Evolutionary conservation across 1,140 invertebrate species (phyloP), one percentile per base, ranked within the genome.

Genomic region (Drosophila subpulchrella): DNA sequence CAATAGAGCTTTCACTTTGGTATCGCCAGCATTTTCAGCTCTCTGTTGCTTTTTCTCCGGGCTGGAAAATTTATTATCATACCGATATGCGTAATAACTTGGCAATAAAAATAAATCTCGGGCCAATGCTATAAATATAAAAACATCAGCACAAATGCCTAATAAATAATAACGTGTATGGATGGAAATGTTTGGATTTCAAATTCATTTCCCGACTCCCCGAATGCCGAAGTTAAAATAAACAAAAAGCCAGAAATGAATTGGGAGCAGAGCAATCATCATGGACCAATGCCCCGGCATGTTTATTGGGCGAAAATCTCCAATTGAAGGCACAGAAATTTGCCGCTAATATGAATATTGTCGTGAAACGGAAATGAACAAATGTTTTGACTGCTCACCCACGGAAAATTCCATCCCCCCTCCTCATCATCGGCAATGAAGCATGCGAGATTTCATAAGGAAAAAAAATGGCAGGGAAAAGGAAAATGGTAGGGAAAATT

Each of bases 1-100:
- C 48, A 66, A 51, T 66, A 66, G 55, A 73, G 68, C 48, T 75
- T 75, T 75, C 73, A 66, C 72, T 75, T 56, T 50, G 62, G 71
- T 57, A 54, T 74, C 41, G 59, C 36, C 41, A 74, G 71, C 71
- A 75, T 55, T 58, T 81, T 59, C 57, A 60, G 78, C n/a, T 32
- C 48, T 60, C 38, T 60, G 60, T 60, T 81, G 74, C 79, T 68
- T 83, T 78, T 57, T 36, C 59, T 75, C 55, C 55, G 51, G 59
- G 44, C 62, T 62, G 75, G 70, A 68, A 83, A 82, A 90, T 90
- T 90, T 90, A 90, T 90, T 86, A 90, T 80, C 85, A 90, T 90
- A 90, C 89, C 81, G 85, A 90, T 90, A 85, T 90, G 85, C 85
- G 81, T 90, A 90, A 90, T 90, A 90, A 90, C 84, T 90, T 82